These are phyloP conservation scores for Tolypeutes matacus DNA, from an alignment of 2,797 vertebrate species.

Conservation along the genomic window DNA sequence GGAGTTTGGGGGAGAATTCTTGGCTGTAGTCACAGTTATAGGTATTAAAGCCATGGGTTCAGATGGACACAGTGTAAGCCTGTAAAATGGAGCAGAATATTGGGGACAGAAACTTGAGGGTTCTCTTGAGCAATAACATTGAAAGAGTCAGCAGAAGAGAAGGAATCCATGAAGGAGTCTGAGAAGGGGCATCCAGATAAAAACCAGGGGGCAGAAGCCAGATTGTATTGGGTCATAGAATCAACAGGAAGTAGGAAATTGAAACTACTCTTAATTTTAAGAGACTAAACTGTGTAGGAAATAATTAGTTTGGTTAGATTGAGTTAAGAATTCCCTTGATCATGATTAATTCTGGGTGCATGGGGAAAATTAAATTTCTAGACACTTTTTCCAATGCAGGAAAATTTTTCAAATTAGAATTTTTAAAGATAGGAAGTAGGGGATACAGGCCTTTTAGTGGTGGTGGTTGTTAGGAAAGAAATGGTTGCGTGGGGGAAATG, in stretches of 20 bases:
- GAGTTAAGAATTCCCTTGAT: constrained; percentile 11
- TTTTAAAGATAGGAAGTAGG: constrained; percentile 5
- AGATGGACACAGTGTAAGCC: neutral
- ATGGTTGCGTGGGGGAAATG: neutral
- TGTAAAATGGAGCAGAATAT: neutral
- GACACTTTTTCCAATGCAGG: constrained; percentile 7
- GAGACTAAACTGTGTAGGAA: constrained; percentile 8
- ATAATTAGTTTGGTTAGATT: constrained; percentile 41
- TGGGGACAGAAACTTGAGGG: neutral
- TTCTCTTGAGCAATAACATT: neutral
- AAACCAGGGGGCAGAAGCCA: neutral
- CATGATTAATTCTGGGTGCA: neutral
- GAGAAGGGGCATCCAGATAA: neutral
- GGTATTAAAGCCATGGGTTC: neutral
- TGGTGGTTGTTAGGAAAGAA: constrained; percentile 26
- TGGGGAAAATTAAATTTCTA: constrained; percentile 5
- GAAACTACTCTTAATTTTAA: constrained; percentile 36
- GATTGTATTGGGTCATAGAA: neutral
- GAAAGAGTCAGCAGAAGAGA: neutral
- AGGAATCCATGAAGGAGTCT: neutral
- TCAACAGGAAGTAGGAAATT: neutral
- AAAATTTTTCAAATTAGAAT: neutral
- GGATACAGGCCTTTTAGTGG: neutral
- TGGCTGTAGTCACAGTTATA: constrained; percentile 6
- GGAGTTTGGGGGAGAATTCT: constrained; percentile 1